A percentile compares a stretch with the other conserved stretches of the same genome.
phyloP scores from a whole-genome alignment of 2,797 vertebrate genomes.

The Morus bassanus region DNA sequence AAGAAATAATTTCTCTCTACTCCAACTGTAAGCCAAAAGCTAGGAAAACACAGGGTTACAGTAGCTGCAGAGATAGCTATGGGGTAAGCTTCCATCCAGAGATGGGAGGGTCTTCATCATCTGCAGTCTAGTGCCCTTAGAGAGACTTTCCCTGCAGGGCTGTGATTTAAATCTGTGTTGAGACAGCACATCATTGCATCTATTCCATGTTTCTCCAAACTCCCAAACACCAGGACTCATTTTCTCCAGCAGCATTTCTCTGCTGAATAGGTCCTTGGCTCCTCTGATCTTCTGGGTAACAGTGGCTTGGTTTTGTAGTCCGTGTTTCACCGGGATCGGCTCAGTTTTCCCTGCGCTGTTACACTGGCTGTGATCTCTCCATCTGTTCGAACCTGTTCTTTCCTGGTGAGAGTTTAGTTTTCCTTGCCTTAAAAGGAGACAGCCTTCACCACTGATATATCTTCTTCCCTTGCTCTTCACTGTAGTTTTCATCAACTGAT shows the following conservation, averaged over 20 bases:
- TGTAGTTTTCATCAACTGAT: constrained; percentile 19
- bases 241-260: not conserved
- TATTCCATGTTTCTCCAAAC: not conserved
- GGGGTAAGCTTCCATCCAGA: not conserved
- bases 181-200: not conserved
- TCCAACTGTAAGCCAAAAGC: not conserved
- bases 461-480: not conserved
- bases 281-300: not conserved
- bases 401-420: not conserved
- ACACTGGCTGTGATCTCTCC: not conserved
- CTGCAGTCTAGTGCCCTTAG: not conserved
- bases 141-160: not conserved
- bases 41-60: not conserved
- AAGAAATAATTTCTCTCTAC: not conserved
- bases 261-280: not conserved
- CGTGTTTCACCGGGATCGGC: rapidly evolving
- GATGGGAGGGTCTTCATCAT: not conserved
- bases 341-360: rapidly evolving
- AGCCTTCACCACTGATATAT: constrained; percentile 16
- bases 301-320: not conserved
- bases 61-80: not conserved
- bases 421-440: constrained; percentile 45
- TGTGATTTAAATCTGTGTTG: not conserved
- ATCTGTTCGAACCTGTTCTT: not conserved
- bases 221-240: not conserved